Evolutionary conservation across 2,888 invertebrate species (phyloP).

Genomic region (Drosophila quinaria): DNA sequence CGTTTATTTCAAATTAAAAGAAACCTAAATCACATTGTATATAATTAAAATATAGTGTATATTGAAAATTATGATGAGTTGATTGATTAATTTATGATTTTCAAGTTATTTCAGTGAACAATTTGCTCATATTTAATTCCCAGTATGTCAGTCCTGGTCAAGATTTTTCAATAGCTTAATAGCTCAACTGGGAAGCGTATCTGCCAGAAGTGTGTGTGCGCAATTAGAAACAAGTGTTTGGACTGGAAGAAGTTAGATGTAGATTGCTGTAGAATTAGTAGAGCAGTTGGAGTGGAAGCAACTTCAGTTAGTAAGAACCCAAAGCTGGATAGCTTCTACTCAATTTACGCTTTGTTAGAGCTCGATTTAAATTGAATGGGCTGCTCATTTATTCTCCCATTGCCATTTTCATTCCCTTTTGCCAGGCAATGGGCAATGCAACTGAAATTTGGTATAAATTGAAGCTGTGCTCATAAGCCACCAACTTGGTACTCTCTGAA

Average conservation of each 20-base stretch:
- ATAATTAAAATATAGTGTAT: no score
- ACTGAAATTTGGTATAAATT: constrained; percentile 28
- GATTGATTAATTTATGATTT: no score
- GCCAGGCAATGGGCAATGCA: constrained; percentile 51
- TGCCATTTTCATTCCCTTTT: not conserved
- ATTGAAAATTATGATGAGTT: no score
- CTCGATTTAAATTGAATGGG: constrained; percentile 56
- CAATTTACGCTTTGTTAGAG: constrained; percentile 68
- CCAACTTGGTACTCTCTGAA: constrained; percentile 44
- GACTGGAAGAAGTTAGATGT: constrained; percentile 8
- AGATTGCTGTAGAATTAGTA: constrained; percentile 49
- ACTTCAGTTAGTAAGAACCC: constrained; percentile 33
- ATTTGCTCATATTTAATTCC: no score
- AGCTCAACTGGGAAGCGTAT: constrained; percentile 14
- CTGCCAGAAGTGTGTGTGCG: constrained; percentile 7
- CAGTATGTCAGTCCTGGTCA: no score
- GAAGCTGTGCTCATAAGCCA: not conserved
- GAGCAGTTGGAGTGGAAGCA: constrained; percentile 70
- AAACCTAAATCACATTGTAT: no score
- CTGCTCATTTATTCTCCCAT: constrained; percentile 9
- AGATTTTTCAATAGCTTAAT: not conserved
- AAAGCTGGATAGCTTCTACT: constrained; percentile 16
- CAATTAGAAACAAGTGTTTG: constrained; percentile 56
- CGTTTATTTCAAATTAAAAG: no score
- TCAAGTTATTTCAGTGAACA: no score